Base-by-base conservation (phyloP, 2,113 vertebrate species). In the Thamnaconus septentrionalis region DNA sequence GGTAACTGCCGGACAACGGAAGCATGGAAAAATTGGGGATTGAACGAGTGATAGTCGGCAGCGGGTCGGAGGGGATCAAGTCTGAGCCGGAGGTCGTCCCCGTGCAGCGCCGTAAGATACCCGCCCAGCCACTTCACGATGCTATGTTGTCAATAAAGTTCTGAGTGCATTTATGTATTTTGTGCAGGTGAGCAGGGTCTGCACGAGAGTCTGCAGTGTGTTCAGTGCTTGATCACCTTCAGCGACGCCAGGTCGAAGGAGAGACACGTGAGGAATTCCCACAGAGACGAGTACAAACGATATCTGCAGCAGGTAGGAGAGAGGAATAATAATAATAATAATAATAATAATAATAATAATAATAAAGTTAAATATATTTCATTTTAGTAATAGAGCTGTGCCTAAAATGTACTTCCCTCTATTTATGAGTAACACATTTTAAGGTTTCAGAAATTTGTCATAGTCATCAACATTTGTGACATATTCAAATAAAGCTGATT, bases 221-320 rank as follows among this genome's bases (percentile, higher is more conserved):
- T 88, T 18, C 88, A 90, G 76, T 93, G 92, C 66, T 90, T 92
- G 69, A 93, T 93, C 62, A 92, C 89, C 45, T 93, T 93, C 82
- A 80, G 76, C 49, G 85, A 90, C 61, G 51, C 78, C 9, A 92
- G 91, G 85, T 80, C 90, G 44, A 92, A 90, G 68, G 88, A 91
- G 50, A 79, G 90, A 64, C 92, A 93, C 84, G 88, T 92, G 83
- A 90, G 84, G 83, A 93, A 91, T 68, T 90, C 79, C 66, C 92
- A 93, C 41, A 69, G 87, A 42, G 92, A 93, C 40, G 85, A 90
- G 61, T 93, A 93, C 76, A 91, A 85, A 45, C 86, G 81, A 59
- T 87, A 91, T 40, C 84, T 93, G 53, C 89, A 91, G 76, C 78
- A 90, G 89, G 91, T 84, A 49, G 40, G 40, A 4, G 4, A 44